phyloP scores from a whole-genome alignment of 1,140 invertebrate species.

The Drusus annulatus region DNA sequence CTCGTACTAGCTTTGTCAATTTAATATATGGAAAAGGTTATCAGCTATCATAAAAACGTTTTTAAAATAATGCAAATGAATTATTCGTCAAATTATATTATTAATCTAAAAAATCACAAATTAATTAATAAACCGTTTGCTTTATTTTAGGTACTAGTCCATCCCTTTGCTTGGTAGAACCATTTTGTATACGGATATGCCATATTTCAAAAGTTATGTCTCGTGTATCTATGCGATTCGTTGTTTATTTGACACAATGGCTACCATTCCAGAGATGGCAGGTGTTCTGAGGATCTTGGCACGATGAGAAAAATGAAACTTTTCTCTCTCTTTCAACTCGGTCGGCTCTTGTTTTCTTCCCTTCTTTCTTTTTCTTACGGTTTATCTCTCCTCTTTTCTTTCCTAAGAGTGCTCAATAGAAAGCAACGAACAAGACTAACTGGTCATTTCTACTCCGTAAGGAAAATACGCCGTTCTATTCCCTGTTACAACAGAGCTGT shows the following conservation, averaged over 20 bases:
- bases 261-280: neutral
- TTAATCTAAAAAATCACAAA: too few relatives aligned
- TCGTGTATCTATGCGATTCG: neutral
- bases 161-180: too few relatives aligned
- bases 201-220: neutral
- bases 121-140: too few relatives aligned
- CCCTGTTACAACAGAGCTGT: too few relatives aligned
- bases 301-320: neutral
- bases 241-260: conserved; percentile 11
- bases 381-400: neutral
- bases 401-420: neutral
- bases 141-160: too few relatives aligned
- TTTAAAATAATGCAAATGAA: too few relatives aligned
- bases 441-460: neutral
- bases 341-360: neutral
- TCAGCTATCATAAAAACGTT: too few relatives aligned
- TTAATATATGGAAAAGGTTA: too few relatives aligned
- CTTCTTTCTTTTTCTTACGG: neutral
- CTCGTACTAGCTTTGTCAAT: too few relatives aligned
- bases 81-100: too few relatives aligned
- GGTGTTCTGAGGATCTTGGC: conserved; percentile 9
- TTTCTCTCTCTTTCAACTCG: conserved; percentile 1
- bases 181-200: conserved; percentile 3
- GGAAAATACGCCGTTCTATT: too few relatives aligned
- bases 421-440: conserved; percentile 3